Evolutionary conservation across 1,140 invertebrate genomes (phyloP).

Genomic region (Zaprionus africanus): DNA sequence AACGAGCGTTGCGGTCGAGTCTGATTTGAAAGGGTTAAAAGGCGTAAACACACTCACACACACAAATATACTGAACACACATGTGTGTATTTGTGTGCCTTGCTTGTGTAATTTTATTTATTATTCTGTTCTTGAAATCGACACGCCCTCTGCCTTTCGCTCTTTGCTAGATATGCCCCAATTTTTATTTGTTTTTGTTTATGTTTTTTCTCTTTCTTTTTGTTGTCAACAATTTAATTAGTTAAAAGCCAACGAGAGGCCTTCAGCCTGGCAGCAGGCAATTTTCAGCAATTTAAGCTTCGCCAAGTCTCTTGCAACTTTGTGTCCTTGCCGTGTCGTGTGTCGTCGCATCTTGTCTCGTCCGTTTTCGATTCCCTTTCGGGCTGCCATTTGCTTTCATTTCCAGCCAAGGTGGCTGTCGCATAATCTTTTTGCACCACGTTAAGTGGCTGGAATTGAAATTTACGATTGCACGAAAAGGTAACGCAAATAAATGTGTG

Average conservation of each 20-base stretch:
- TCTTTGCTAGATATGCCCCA: slow-evolving; percentile 26
- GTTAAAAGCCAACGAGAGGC: slow-evolving; percentile 56
- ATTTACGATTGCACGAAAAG: slow-evolving; percentile 73
- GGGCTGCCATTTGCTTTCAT: slow-evolving; percentile 70
- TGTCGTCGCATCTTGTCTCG: background rate
- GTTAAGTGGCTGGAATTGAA: slow-evolving; percentile 77
- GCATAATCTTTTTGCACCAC: slow-evolving; percentile 71
- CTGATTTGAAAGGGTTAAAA: slow-evolving; percentile 80
- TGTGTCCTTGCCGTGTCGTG: slow-evolving; percentile 15
- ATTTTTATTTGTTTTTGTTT: slow-evolving; percentile 15
- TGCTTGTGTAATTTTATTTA: slow-evolving; percentile 69
- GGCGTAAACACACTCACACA: slow-evolving; percentile 64
- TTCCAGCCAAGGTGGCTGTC: slow-evolving; percentile 60
- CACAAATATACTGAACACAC: slow-evolving; percentile 14
- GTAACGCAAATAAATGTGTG: slow-evolving; percentile 73
- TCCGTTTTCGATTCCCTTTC: slow-evolving; percentile 21
- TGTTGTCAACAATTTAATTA: slow-evolving; percentile 76
- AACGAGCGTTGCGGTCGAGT: slow-evolving; percentile 77
- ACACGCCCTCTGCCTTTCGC: background rate
- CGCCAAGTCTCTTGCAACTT: slow-evolving; percentile 9
- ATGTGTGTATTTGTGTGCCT: slow-evolving; percentile 1
- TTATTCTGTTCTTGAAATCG: slow-evolving; percentile 53
- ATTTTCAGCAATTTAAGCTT: slow-evolving; percentile 14
- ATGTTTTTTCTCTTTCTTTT: slow-evolving; percentile 10
- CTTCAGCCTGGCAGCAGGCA: slow-evolving; percentile 34